Evolutionary conservation across 2,113 vertebrate genomes (phyloP), one percentile per base, ranked within the genome.

Genomic region (Clarias macrocephalus): DNA sequence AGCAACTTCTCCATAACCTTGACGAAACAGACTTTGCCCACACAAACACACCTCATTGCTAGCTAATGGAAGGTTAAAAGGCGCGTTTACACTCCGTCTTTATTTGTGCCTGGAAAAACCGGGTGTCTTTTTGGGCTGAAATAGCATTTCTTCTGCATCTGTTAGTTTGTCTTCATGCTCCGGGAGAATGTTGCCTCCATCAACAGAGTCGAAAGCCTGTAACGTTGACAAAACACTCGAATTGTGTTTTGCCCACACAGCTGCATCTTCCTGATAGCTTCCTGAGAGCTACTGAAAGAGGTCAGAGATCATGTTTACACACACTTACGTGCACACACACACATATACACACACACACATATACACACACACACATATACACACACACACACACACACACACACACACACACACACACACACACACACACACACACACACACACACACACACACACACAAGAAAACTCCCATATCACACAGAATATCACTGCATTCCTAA

Each of bases 171-270:
- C 85, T 57, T 54, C 83, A 75, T 62, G 56, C 33, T 62, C 56
- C n/a, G 3, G 25, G 79, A 48, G 79, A 62, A 82, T 66, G 54
- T 60, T 66, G 85, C 85, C 79, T 73, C 33, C 66, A 86, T 86
- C 79, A 86, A 73, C 66, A 86, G 10, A 73, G 57, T 81, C 62
- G 19, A 83, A 66, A 65, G 42, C 37, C 81, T 28, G 81, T 48
- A 83, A 83, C 62, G 25, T 83, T 83, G 81, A 83, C 81, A 83
- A 52, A 83, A 83, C 81, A 66, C 25, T 83, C 25, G 15, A 81
- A 81, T 86, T 4, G 25, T 82, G 85, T 86, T 86, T 86, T 86
- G 79, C 65, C 79, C 79, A 86, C 66, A 57, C 85, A 82, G 33
- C 16, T 68, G 79, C 33, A 19, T 62, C 37, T 86, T 86, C 66